Evolutionary conservation across 2,888 invertebrate genomes (phyloP), one percentile per base, ranked within the genome.

Genomic region (Scelioninae gen. 1): DNA sequence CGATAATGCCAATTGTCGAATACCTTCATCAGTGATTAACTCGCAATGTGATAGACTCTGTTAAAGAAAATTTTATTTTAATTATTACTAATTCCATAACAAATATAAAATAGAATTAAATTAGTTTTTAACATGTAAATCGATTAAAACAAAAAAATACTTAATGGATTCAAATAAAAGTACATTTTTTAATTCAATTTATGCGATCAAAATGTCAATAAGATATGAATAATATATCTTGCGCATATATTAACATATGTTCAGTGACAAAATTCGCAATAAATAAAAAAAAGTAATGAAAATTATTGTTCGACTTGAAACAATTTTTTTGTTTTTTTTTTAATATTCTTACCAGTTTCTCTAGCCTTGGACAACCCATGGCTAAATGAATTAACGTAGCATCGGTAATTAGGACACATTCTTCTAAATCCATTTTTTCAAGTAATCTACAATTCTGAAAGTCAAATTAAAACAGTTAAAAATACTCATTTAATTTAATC

Each of bases 41-140:
- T 99, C 99, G 93, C 99, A 99, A 92, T 99, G 99, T 4, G 99
- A 99, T 82, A 99, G 93, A 88, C 98, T 98, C 98, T 99, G 93
- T 0, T 83, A 81, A 71, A 56, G 11, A 40, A 34, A 69, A 74
- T 58, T 71, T 32, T 9, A 29, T 23, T 13, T 65, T 51, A n/a
- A n/a, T n/a, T n/a, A n/a, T n/a, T n/a, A n/a, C n/a, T n/a, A n/a
- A n/a, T n/a, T n/a, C n/a, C n/a, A n/a, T 23, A 23, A 23, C 4
- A 23, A 23, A 2, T 23, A 23, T 1, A 23, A 23, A 1, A 23
- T 23, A 23, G 4, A 23, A 23, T 23, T 23, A 23, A 2, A 23
- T 23, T 23, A 23, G 4, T 23, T 23, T 23, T 23, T 4, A 23
- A 23, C 23, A 23, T 23, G 23, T 23, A 2, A 23, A 23, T 23